Base-by-base conservation (phyloP, 2,113 vertebrate genomes). In the Cochlearius cochlearius region DNA sequence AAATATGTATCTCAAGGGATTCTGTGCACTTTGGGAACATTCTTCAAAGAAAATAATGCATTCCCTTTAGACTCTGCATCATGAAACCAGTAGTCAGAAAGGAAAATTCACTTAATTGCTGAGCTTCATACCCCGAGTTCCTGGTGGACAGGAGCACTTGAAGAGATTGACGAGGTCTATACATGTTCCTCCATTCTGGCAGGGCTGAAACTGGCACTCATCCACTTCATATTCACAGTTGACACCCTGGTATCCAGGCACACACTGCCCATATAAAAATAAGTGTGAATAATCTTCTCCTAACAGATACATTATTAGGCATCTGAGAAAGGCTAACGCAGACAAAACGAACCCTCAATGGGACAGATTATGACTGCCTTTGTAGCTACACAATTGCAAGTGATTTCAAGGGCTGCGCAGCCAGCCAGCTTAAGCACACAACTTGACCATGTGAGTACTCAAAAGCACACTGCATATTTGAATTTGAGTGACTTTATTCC, bases 141-240 rank as follows among this genome's bases (percentile, higher is more conserved):
- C 99, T 22, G 98, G 99, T 9, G 99, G 99, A 86, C 99, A 99
- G 60, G 98, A 98, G 67, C 99, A 99, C 91, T 97, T 99, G 98
- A 99, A 99, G 32, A 95, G 98, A 97, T 99, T 99, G 97, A 99
- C 97, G 15, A 99, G 98, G 98, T 99, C 99, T 71, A 99, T 98
- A 50, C 99, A 99, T 1, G 98, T 99, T 64, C 99, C 99, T 81
- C 99, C 98, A 0, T 99, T 98, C 91, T 98, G 98, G 96, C 99
- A 99, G 11, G 99, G 99, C 76, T 98, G 98, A 9, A 99, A 98
- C 96, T 99, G 98, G 95, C 99, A 99, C 84, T 99, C 99, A 19
- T 99, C 98, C n/a, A 99, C 98, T 73, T 99, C 98, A 45, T 99
- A 99, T 62, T 99, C 98, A 1, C 99, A 99, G 96, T 99, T 99